phyloP scores from a whole-genome alignment of 2,113 vertebrate genomes.

The human (Homo sapiens) region GRCh38 chr7:153171501-153172000 shows the following conservation, averaged over 20 bases:
- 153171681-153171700: neutral
- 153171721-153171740: slow-evolving; percentile 22
- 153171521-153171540: neutral
- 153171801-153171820: neutral
- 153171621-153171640: neutral
- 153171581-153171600: fast-evolving
- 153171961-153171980: slow-evolving; percentile 75
- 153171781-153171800: neutral
- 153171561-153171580: neutral
- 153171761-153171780: neutral
- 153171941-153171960: slow-evolving; percentile 57
- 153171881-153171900: neutral
- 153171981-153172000: neutral
- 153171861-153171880: neutral
- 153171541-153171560: neutral
- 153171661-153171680: neutral
- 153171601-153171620: neutral
- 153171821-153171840: neutral
- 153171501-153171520: neutral
- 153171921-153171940: slow-evolving; percentile 28
- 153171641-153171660: neutral
- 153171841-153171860: no score
- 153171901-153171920: neutral
- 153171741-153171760: neutral
- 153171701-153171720: neutral